Conservation (phyloP, 92 coral and sea anemone species). For the Scolanthus callimorphus region DNA sequence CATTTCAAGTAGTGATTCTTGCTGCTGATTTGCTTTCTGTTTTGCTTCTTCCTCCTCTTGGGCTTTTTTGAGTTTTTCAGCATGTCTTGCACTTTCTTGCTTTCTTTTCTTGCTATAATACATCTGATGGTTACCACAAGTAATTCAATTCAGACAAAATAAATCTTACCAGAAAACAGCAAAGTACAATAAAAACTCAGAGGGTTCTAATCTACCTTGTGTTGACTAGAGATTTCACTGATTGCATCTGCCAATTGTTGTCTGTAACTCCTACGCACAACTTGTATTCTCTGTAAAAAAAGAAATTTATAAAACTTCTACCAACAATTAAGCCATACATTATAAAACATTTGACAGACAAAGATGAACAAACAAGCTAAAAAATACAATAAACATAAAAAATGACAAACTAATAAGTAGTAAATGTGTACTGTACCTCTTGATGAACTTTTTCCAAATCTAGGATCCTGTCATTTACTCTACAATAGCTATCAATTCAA, state of each 20-base stretch:
- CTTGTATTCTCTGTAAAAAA: conserved; percentile 64
- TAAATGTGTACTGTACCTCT: conserved; percentile 39
- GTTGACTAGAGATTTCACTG: conserved; percentile 80
- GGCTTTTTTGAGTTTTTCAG: conserved; percentile 69
- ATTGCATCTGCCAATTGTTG: conserved; percentile 92
- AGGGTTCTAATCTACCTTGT: conserved; percentile 58
- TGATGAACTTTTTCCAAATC: conserved; percentile 87
- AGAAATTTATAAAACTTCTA: no score
- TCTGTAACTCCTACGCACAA: conserved; percentile 85
- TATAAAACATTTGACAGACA: no score
- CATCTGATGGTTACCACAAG: no score
- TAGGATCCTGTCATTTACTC: conserved; percentile 88
- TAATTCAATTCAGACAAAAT: no score
- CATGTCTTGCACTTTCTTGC: conserved; percentile 55
- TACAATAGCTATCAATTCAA: conserved; percentile 57
- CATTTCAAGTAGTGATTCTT: conserved; percentile 83
- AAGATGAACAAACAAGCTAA: no score
- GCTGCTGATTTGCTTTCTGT: conserved; percentile 74
- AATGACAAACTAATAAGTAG: neutral
- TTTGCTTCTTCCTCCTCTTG: conserved; percentile 61
- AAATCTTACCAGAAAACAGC: no score
- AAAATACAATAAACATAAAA: neutral
- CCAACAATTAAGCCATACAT: no score
- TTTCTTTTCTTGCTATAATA: conserved; percentile 62
- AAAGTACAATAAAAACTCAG: no score